phyloP scores from a whole-genome alignment of 1,140 invertebrate genomes.

The Aleiodes sp. region DNA sequence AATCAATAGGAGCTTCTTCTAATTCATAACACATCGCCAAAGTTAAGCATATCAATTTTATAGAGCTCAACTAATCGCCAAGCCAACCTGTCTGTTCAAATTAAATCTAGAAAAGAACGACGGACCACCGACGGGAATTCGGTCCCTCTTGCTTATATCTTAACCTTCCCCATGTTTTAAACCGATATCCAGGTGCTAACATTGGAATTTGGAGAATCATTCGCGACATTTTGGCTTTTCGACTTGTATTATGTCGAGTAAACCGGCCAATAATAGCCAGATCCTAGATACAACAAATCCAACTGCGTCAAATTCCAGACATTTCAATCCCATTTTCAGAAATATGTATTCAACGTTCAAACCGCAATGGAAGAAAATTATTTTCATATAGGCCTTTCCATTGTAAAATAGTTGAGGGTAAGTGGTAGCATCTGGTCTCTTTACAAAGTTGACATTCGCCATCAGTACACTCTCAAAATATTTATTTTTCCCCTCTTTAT shows the following conservation, averaged over 20 bases:
- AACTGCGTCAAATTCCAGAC: background rate
- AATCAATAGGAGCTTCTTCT: too few relatives aligned
- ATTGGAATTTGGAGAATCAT: background rate
- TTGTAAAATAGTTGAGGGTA: background rate
- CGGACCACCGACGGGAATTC: background rate
- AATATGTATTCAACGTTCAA: background rate
- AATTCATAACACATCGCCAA: background rate
- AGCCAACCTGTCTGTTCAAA: conserved; percentile 55
- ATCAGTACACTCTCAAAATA: conserved; percentile 55
- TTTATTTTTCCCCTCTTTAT: conserved; percentile 48
- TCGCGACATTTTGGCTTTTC: background rate
- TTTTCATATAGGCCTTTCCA: background rate
- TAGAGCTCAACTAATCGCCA: background rate
- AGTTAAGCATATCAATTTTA: too few relatives aligned
- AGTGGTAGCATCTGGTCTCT: conserved; percentile 15
- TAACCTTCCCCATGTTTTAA: background rate
- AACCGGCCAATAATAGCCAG: background rate
- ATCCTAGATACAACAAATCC: background rate
- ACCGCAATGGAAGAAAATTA: background rate
- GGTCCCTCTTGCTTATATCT: background rate
- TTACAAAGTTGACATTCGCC: conserved; percentile 27
- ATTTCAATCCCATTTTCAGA: background rate
- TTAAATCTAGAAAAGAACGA: too few relatives aligned
- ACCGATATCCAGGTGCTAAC: background rate
- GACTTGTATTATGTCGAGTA: background rate